Conservation (phyloP, 2,113 vertebrate species). For the Talpa occidentalis region DNA sequence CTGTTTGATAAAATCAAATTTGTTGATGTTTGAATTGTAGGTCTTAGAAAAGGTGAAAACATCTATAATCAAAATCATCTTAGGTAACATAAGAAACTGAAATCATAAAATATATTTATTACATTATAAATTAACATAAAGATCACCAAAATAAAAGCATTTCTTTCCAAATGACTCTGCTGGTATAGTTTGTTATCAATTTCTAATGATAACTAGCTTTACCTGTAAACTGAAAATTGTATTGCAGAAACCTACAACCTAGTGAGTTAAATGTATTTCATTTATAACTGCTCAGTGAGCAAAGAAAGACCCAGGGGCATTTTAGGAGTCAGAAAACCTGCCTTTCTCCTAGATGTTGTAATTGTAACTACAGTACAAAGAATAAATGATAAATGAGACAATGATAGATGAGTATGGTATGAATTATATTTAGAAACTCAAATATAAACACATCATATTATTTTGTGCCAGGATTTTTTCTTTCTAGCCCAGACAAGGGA, state of each 20-base stretch:
- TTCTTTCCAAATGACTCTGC: slow-evolving; percentile 11
- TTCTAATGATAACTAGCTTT: slow-evolving; percentile 42
- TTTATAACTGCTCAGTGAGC: slow-evolving; percentile 64
- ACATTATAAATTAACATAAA: slow-evolving; percentile 27
- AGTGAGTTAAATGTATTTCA: slow-evolving; percentile 45
- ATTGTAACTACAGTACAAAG: slow-evolving; percentile 62
- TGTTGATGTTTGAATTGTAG: neutral
- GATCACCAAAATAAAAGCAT: neutral
- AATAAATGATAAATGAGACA: slow-evolving; percentile 75
- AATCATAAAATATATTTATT: neutral
- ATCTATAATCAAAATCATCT: neutral
- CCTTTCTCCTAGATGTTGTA: slow-evolving; percentile 37
- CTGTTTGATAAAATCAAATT: neutral
- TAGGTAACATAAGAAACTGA: neutral
- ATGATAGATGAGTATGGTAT: slow-evolving; percentile 66
- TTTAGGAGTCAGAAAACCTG: slow-evolving; percentile 54
- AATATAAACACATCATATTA: slow-evolving; percentile 73
- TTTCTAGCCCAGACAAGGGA: neutral
- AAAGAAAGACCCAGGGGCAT: slow-evolving; percentile 37
- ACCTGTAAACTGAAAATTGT: slow-evolving; percentile 65
- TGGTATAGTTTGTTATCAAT: neutral
- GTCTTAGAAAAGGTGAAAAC: neutral
- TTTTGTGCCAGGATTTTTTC: slow-evolving; percentile 20
- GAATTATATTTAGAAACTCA: slow-evolving; percentile 72
- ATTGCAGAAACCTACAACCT: neutral